Evolutionary conservation across 2,113 vertebrate genomes (phyloP).

Genomic region (Oenanthe melanoleuca): DNA sequence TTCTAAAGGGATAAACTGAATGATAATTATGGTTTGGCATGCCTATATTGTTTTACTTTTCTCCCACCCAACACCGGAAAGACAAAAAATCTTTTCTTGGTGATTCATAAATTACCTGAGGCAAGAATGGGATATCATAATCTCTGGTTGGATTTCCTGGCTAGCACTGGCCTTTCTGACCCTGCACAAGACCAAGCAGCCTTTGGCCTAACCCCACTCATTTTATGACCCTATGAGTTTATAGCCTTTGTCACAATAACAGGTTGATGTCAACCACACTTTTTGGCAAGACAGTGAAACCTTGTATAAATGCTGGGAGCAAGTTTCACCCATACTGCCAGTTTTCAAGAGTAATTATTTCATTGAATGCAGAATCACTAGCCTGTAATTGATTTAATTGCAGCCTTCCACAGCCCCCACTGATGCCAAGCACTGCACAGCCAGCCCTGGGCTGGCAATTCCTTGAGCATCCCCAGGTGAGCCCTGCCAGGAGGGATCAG

Average conservation of each 20-base stretch:
- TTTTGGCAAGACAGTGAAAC: neutral
- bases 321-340: neutral
- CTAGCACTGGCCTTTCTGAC: neutral
- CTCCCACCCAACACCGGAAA: neutral
- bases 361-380: constrained; percentile 25
- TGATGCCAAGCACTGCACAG: neutral
- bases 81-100: constrained; percentile 1
- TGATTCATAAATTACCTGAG: neutral
- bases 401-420: neutral
- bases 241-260: neutral
- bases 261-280: neutral
- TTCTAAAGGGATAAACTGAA: constrained; percentile 12
- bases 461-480: neutral
- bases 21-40: neutral
- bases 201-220: neutral
- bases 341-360: constrained; percentile 33
- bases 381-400: constrained; percentile 38
- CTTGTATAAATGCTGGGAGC: constrained; percentile 1
- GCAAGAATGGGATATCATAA: neutral
- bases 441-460: neutral
- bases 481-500: neutral
- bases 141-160: neutral
- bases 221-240: neutral
- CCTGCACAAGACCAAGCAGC: neutral
- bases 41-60: neutral